These are phyloP conservation scores for Scaptomyza reducta DNA, from an alignment of 2,888 invertebrate species.

Conservation along the genomic window DNA sequence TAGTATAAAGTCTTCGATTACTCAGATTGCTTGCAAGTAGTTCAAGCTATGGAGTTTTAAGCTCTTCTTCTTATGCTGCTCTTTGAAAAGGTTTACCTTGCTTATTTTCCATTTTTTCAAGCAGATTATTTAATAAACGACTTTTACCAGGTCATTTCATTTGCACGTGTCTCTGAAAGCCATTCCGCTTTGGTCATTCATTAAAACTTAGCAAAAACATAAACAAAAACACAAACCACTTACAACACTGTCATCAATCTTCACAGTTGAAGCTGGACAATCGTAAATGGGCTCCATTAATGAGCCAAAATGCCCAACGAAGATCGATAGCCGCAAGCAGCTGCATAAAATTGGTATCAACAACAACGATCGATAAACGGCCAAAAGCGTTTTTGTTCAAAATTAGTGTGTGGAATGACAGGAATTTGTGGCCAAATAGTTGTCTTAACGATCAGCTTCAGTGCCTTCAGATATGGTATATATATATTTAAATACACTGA, in stretches of 20 bases:
- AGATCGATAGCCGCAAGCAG: conserved; percentile 36
- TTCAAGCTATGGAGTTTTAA: too few relatives aligned
- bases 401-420: conserved; percentile 21
- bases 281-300: conserved; percentile 44
- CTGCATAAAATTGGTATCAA: conserved; percentile 19
- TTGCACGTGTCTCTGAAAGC: conserved; percentile 44
- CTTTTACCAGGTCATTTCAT: conserved; percentile 37
- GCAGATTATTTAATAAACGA: conserved; percentile 33
- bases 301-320: conserved; percentile 25
- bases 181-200: too few relatives aligned
- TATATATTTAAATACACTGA: conserved; percentile 1
- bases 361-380: conserved; percentile 12
- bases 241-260: conserved; percentile 47
- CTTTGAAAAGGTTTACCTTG: too few relatives aligned
- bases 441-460: neutral
- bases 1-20: too few relatives aligned
- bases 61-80: too few relatives aligned
- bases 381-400: neutral
- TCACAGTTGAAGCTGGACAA: conserved; percentile 4
- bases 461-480: neutral
- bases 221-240: conserved; percentile 16
- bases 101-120: too few relatives aligned
- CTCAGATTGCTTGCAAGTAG: too few relatives aligned
- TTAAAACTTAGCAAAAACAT: too few relatives aligned
- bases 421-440: conserved; percentile 17